A percentile compares a stretch with the other conserved stretches of the same genome.
phyloP scores from a whole-genome alignment of 2,888 invertebrate species.

The Lamproptera curius region DNA sequence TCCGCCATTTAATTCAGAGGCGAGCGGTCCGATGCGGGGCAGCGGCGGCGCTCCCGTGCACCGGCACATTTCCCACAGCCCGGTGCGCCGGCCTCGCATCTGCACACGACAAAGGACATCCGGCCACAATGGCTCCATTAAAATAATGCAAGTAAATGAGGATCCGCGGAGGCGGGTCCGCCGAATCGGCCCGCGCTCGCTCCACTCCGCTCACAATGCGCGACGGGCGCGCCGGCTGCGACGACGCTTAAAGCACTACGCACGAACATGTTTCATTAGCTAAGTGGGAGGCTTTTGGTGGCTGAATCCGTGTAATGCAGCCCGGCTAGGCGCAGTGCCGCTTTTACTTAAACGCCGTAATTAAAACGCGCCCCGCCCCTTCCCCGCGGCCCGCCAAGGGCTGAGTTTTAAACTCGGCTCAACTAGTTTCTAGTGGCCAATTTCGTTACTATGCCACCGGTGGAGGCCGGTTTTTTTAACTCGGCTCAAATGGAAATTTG shows the following conservation, averaged over 20 bases:
- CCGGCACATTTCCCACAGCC: conserved; percentile 66
- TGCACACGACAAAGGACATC: conserved; percentile 71
- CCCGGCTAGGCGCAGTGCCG: conserved; percentile 66
- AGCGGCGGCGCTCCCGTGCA: conserved; percentile 65
- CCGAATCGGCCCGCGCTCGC: conserved; percentile 64
- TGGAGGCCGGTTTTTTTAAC: conserved; percentile 17
- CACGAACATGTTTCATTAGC: conserved; percentile 79
- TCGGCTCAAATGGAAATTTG: conserved; percentile 13
- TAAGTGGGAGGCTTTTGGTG: conserved; percentile 79
- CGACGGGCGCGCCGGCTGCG: conserved; percentile 40
- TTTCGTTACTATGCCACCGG: conserved; percentile 61
- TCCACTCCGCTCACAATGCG: conserved; percentile 64
- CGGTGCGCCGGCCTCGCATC: conserved; percentile 57
- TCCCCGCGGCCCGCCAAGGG: conserved; percentile 61
- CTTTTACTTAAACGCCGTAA: conserved; percentile 77
- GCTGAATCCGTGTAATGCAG: conserved; percentile 76
- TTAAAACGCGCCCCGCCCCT: conserved; percentile 74
- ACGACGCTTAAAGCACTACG: conserved; percentile 70
- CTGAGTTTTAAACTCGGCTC: conserved; percentile 70
- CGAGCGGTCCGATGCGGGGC: conserved; percentile 57
- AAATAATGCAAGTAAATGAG: conserved; percentile 79
- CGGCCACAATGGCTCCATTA: conserved; percentile 77
- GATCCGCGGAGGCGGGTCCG: conserved; percentile 70
- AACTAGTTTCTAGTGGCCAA: conserved; percentile 70
- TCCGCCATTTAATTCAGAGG: conserved; percentile 52